Percentiles rank a stretch among this genome's conserved stretches.
Evolutionary conservation across 2,797 vertebrate genomes (phyloP).

Genomic region (Pyrrhura leucotis): DNA sequence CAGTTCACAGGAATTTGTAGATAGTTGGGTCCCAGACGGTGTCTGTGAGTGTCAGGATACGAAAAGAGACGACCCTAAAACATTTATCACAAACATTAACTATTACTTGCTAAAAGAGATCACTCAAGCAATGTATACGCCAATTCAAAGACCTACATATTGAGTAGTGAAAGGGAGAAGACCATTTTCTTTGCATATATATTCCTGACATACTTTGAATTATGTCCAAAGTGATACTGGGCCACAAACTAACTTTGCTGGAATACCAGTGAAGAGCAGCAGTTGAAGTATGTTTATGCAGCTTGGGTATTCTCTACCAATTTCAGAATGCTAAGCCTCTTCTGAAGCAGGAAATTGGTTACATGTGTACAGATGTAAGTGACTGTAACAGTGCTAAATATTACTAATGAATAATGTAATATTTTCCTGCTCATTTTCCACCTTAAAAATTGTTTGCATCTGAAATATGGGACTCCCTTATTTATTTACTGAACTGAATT

Average conservation of each 20-base stretch:
- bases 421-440: background rate
- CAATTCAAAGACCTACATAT: background rate
- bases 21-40: slow-evolving; percentile 94
- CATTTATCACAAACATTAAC: background rate
- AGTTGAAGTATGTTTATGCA: background rate
- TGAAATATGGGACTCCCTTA: background rate
- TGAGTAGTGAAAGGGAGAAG: background rate
- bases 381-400: rapidly evolving
- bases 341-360: background rate
- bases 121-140: background rate
- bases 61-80: slow-evolving; percentile 91
- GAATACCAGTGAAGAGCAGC: background rate
- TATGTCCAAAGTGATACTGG: background rate
- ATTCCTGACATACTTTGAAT: background rate
- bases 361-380: background rate
- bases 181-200: background rate
- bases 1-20: slow-evolving; percentile 95
- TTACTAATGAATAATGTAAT: background rate
- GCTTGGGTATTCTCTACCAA: background rate
- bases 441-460: background rate
- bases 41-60: slow-evolving; percentile 94
- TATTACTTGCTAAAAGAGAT: background rate
- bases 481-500: background rate
- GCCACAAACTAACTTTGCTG: background rate
- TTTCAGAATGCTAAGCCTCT: background rate